These are phyloP conservation scores for Drosophila borborema DNA, from an alignment of 2,888 invertebrate species.

Conservation along the genomic window DNA sequence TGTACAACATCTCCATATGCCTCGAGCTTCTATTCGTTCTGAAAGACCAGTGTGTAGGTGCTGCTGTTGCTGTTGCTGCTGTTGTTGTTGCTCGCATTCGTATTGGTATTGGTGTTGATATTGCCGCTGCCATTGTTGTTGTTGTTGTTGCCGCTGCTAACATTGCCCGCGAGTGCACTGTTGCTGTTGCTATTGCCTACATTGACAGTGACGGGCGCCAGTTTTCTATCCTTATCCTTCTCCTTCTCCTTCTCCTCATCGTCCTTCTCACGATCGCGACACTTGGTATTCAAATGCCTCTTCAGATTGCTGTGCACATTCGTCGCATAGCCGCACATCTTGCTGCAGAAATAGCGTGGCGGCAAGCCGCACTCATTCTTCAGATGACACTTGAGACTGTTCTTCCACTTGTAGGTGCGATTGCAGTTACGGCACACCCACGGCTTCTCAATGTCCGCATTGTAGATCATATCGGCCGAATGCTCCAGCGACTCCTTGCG, in stretches of 20 bases:
- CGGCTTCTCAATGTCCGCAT: constrained; percentile 85
- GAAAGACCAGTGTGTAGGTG: constrained; percentile 80
- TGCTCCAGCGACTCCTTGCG: constrained; percentile 85
- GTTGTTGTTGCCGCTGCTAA: constrained; percentile 15
- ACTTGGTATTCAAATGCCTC: constrained; percentile 85
- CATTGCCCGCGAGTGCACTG: constrained; percentile 15
- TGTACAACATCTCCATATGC: constrained; percentile 53
- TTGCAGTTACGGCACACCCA: constrained; percentile 89
- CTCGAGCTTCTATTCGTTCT: constrained; percentile 70
- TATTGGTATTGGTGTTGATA: neutral
- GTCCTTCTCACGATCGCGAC: constrained; percentile 84
- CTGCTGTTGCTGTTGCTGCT: constrained; percentile 63
- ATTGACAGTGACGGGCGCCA: constrained; percentile 12
- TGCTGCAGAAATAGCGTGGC: constrained; percentile 85
- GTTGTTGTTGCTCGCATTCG: constrained; percentile 23
- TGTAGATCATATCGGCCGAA: constrained; percentile 85
- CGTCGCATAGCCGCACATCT: constrained; percentile 85
- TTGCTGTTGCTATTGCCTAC: constrained; percentile 1
- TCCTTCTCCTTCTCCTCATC: constrained; percentile 65
- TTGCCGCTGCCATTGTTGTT: neutral
- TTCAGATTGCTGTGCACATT: constrained; percentile 85
- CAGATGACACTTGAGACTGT: constrained; percentile 90
- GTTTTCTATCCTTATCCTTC: constrained; percentile 29
- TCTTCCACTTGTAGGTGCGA: constrained; percentile 91
- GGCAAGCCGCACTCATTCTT: constrained; percentile 89